Percentiles rank a stretch among this genome's conserved stretches.
Conservation (phyloP, 2,888 invertebrate genomes). For the Synergus gifuensis region DNA sequence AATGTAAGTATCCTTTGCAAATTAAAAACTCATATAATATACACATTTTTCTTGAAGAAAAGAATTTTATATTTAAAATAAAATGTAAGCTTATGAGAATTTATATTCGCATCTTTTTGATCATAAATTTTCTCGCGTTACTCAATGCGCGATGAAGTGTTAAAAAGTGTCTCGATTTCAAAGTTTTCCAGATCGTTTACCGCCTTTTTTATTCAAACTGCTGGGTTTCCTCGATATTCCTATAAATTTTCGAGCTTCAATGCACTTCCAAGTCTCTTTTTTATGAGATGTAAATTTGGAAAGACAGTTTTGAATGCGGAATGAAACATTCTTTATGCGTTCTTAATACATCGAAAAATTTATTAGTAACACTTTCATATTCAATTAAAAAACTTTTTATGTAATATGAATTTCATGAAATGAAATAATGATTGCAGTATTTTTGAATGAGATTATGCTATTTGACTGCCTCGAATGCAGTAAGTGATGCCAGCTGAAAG, state of each 20-base stretch:
- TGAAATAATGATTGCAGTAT: background rate
- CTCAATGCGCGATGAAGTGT: slow-evolving; percentile 43
- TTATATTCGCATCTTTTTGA: background rate
- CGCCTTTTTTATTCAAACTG: slow-evolving; percentile 71
- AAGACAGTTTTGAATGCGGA: slow-evolving; percentile 48
- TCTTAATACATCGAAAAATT: too few species aligned
- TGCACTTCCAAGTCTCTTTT: slow-evolving; percentile 51
- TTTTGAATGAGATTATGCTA: background rate
- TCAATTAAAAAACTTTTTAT: too few species aligned
- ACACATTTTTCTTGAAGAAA: background rate
- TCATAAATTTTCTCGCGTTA: background rate
- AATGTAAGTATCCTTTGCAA: background rate
- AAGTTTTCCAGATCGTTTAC: slow-evolving; percentile 72
- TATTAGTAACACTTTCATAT: too few species aligned
- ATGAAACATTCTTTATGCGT: background rate
- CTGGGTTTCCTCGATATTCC: slow-evolving; percentile 59
- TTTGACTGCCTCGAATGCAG: background rate
- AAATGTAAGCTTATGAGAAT: background rate
- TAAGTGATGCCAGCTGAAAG: slow-evolving; percentile 54
- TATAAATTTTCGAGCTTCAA: slow-evolving; percentile 66
- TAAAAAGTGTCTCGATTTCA: slow-evolving; percentile 60
- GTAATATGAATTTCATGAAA: too few species aligned
- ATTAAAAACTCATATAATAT: background rate
- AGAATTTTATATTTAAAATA: background rate
- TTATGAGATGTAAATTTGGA: slow-evolving; percentile 1